These are phyloP conservation scores for Enteromius unitaeniatus DNA, from an alignment of 2,797 vertebrate species.

Conservation along the genomic window DNA sequence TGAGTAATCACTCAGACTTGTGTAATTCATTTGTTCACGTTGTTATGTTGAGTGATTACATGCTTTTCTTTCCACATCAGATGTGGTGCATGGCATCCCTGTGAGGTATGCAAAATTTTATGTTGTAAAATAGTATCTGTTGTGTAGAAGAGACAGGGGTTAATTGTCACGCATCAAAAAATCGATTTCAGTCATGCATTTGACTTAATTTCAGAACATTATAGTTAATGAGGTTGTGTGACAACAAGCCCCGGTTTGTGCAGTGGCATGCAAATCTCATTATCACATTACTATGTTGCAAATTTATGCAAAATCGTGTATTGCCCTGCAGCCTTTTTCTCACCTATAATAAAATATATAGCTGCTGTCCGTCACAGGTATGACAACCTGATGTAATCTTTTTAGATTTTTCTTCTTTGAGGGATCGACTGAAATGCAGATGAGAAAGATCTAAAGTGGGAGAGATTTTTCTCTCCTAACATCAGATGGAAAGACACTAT, in stretches of 20 bases:
- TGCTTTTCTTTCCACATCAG: slow-evolving; percentile 16
- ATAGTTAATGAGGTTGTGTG: neutral
- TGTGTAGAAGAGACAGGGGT: neutral
- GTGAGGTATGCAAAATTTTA: neutral
- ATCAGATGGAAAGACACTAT: slow-evolving; percentile 11
- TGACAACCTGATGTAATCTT: slow-evolving; percentile 30
- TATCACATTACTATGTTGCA: neutral
- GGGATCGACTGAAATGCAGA: slow-evolving; percentile 39
- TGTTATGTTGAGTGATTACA: slow-evolving; percentile 14
- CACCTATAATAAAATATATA: slow-evolving; percentile 26
- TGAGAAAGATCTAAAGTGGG: slow-evolving; percentile 38
- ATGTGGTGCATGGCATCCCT: neutral
- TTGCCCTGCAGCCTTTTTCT: neutral
- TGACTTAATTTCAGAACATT: neutral
- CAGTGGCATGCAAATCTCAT: neutral
- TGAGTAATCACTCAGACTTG: slow-evolving; percentile 51
- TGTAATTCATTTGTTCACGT: slow-evolving; percentile 53
- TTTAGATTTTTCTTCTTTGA: slow-evolving; percentile 29
- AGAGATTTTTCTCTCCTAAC: slow-evolving; percentile 16
- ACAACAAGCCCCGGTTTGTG: neutral
- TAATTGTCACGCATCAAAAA: neutral
- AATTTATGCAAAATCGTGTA: neutral
- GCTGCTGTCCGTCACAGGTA: slow-evolving; percentile 22
- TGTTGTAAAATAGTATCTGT: neutral
- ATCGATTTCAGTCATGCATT: neutral